Conservation (phyloP, 1,140 invertebrate genomes). For the Zaprionus gabonicus region DNA sequence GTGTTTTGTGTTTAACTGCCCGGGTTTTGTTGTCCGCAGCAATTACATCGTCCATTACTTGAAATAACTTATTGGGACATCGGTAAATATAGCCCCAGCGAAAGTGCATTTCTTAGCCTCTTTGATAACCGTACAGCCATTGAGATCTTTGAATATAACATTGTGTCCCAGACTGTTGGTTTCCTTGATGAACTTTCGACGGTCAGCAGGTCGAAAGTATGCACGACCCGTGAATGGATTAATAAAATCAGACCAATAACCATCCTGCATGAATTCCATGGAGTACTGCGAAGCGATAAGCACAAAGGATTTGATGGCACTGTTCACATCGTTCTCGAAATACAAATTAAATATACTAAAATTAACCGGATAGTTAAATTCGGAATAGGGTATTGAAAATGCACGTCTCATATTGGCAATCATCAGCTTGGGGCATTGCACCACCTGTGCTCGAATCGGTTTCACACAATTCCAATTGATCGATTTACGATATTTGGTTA, state of each 20-base stretch:
- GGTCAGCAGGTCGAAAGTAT: conserved; percentile 34
- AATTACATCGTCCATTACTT: conserved; percentile 4
- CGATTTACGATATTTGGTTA: conserved; percentile 8
- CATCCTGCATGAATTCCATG: conserved; percentile 37
- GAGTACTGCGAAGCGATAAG: conserved; percentile 40
- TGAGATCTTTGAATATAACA: conserved; percentile 20
- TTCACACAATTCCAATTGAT: conserved; percentile 4
- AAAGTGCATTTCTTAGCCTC: conserved; percentile 45
- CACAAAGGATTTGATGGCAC: conserved; percentile 55
- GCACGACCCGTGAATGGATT: conserved; percentile 66
- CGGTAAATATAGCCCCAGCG: conserved; percentile 59
- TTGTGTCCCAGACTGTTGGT: conserved; percentile 35
- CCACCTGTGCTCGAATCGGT: conserved; percentile 8
- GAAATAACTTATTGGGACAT: conserved; percentile 44
- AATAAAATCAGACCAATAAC: conserved; percentile 69
- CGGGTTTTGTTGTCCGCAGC: neutral
- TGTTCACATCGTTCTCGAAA: conserved; percentile 42
- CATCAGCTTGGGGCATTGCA: conserved; percentile 50
- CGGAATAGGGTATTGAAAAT: conserved; percentile 13
- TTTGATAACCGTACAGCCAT: conserved; percentile 57
- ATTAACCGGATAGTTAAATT: conserved; percentile 28
- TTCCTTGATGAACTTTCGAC: neutral
- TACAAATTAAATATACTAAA: conserved; percentile 54
- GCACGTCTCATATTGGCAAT: conserved; percentile 24
- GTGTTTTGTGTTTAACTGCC: too few species aligned